phyloP scores from a whole-genome alignment of 2,888 invertebrate genomes.

The Masnerella sp. region DNA sequence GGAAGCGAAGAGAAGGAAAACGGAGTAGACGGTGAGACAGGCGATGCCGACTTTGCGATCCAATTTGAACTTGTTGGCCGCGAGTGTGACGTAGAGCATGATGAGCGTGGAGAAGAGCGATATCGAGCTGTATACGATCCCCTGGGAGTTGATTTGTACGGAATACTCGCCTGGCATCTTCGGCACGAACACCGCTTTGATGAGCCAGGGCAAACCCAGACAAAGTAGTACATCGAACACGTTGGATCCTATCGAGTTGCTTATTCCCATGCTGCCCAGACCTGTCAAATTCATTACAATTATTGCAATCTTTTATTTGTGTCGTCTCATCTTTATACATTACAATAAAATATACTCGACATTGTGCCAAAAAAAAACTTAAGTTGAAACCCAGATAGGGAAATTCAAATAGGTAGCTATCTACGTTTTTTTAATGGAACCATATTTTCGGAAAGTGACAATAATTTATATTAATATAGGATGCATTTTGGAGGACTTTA shows the following conservation, averaged over 20 bases:
- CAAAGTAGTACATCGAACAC: constrained; percentile 89
- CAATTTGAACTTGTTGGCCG: constrained; percentile 83
- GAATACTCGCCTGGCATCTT: constrained; percentile 80
- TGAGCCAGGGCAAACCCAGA: constrained; percentile 87
- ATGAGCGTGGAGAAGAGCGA: constrained; percentile 86
- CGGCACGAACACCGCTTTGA: constrained; percentile 83
- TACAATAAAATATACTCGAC: no score
- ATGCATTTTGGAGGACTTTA: no score
- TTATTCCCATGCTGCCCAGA: constrained; percentile 87
- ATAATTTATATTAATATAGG: no score
- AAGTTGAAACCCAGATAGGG: no score
- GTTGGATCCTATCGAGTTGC: constrained; percentile 90
- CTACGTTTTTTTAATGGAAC: no score
- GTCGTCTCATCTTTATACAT: no score
- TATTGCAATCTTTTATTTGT: no score
- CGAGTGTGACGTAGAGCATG: constrained; percentile 83
- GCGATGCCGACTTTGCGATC: constrained; percentile 85
- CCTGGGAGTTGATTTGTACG: constrained; percentile 86
- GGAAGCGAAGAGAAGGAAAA: constrained; percentile 84
- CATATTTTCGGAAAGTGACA: no score
- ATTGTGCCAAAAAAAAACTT: no score
- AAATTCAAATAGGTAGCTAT: no score
- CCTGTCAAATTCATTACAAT: no score
- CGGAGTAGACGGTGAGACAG: constrained; percentile 83
- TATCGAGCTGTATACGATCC: constrained; percentile 86